phyloP scores from a whole-genome alignment of 1,140 invertebrate genomes.

The Pogonomyrmex barbatus region DNA sequence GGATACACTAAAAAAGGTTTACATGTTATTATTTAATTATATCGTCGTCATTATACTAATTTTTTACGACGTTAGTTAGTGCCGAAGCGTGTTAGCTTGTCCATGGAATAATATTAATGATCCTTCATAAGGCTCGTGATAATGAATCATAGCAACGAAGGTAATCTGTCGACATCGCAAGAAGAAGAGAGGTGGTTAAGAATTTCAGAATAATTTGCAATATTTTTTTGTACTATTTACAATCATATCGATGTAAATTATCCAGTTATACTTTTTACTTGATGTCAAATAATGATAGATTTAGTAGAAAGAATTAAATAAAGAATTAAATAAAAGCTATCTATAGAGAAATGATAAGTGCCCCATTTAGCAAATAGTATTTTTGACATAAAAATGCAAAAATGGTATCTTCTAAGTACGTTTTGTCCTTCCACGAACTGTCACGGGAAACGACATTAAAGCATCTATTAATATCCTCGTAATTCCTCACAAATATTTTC shows the following conservation, averaged over 20 bases:
- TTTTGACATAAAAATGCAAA: conserved; percentile 44
- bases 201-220: conserved; percentile 53
- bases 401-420: conserved; percentile 23
- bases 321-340: conserved; percentile 32
- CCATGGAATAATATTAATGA: conserved; percentile 84
- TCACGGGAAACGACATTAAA: conserved; percentile 46
- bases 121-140: conserved; percentile 79
- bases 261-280: background rate
- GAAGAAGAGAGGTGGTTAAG: conserved; percentile 38
- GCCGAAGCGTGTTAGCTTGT: conserved; percentile 83
- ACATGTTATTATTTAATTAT: conserved; percentile 67
- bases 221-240: conserved; percentile 47
- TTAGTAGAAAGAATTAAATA: conserved; percentile 38
- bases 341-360: background rate
- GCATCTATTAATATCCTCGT: conserved; percentile 37
- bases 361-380: background rate
- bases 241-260: conserved; percentile 36
- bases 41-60: conserved; percentile 57
- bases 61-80: conserved; percentile 78
- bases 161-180: conserved; percentile 67
- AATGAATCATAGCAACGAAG: conserved; percentile 79
- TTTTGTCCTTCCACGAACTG: conserved; percentile 21
- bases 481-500: conserved; percentile 60
- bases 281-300: conserved; percentile 1
- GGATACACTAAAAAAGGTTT: conserved; percentile 1